Base-by-base conservation (phyloP, 2,888 invertebrate genomes). In the Rutpela maculata region DNA sequence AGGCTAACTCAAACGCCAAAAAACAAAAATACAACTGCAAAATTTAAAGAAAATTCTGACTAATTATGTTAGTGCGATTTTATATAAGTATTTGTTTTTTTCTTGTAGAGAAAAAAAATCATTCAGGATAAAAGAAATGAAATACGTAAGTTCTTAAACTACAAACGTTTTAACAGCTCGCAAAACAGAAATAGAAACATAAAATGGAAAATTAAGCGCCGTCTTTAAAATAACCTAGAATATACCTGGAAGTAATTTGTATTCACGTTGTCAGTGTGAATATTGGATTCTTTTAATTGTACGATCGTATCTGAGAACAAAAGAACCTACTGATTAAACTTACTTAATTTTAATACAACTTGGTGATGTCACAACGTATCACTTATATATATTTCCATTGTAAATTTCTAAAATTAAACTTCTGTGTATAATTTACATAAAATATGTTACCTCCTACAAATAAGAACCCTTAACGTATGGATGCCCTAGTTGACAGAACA, bases 181-280 rank as follows among this genome's bases (percentile, higher is more conserved):
- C 73, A 70, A 73, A 70, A 73, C 75, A 59, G 56, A 75, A 78
- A 76, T 80, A 73, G 76, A 12, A 43, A 43, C 43, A 43, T 50
- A 50, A 50, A 78, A 78, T 78, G 74, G 74, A 65, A 75, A 80
- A 77, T 74, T 77, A 77, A 80, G 77, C 76, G 74, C 77, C 74
- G n/a, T 35, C 11, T 63, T 35, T 31, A 6, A 17, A 35, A 26
- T 63, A 6, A 31, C 1, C 31, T n/a, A 26, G 63, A 63, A 15
- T 63, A 2, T 31, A 62, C 6, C 22, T 26, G 15, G 17, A 17
- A 17, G 15, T 43, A 43, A 15, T 50, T 50, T 50, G 63, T 31
- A 35, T 63, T 31, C 50, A 50, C 6, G 4, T 15, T 31, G 35
- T 35, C 31, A n/a, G n/a, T 50, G 50, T n/a, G 50, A 50, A 17